phyloP scores from a whole-genome alignment of 2,113 vertebrate species.

The Copsychus sechellarum region DNA sequence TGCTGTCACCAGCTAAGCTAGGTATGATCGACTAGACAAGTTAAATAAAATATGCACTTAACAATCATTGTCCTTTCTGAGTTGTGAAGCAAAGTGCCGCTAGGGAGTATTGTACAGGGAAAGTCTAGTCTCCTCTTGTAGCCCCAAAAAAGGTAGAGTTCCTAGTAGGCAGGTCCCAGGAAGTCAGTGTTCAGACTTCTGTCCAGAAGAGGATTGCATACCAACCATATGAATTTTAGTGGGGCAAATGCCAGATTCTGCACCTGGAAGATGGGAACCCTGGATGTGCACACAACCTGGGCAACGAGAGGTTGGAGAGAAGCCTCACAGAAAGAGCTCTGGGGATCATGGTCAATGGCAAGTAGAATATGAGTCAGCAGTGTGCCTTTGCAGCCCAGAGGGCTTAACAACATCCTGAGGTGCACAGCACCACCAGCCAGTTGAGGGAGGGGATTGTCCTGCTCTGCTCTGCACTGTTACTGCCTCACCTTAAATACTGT shows the following conservation, averaged over 20 bases:
- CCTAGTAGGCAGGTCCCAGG: background rate
- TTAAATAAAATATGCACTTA: background rate
- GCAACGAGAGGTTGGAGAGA: background rate
- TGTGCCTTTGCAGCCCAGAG: background rate
- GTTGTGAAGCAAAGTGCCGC: background rate
- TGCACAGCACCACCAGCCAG: background rate
- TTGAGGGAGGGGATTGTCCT: background rate
- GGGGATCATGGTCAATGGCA: background rate
- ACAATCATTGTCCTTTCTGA: background rate
- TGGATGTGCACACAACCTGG: fast-evolving
- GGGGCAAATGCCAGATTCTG: background rate
- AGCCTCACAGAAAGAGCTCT: background rate
- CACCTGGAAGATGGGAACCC: background rate
- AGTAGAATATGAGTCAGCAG: background rate
- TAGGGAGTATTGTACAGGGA: background rate
- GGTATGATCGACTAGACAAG: background rate
- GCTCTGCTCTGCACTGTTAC: background rate
- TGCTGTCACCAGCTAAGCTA: background rate
- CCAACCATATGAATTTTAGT: background rate
- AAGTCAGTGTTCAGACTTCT: background rate
- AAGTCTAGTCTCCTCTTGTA: background rate
- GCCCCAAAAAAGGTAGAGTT: background rate
- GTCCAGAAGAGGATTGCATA: background rate
- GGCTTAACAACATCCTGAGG: background rate
- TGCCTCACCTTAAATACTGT: background rate